Evolutionary conservation across 2,797 vertebrate genomes (phyloP).

Genomic region (Peromyscus aztecus): DNA sequence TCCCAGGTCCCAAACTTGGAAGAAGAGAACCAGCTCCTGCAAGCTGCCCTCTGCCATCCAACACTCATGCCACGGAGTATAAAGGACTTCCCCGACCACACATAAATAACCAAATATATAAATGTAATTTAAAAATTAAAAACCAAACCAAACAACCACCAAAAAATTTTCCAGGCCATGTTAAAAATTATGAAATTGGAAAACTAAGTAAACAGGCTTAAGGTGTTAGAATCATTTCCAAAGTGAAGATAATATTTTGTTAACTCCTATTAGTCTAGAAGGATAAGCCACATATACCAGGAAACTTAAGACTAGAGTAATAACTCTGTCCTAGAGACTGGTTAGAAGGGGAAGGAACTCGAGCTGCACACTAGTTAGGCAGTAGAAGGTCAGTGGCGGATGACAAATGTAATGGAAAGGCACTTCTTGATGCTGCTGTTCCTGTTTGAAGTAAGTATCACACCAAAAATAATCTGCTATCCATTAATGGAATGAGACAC

Average conservation of each 20-base stretch:
- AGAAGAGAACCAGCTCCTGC: background rate
- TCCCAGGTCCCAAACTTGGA: background rate
- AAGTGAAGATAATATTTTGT: conserved; percentile 27
- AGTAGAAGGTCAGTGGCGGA: background rate
- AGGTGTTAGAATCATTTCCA: conserved; percentile 36
- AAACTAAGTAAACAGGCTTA: background rate
- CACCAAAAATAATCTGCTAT: conserved; percentile 24
- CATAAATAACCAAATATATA: background rate
- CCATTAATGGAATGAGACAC: background rate
- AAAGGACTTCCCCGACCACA: background rate
- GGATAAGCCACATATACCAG: background rate
- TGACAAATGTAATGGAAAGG: background rate
- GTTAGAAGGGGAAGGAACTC: background rate
- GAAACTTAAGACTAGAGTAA: conserved; percentile 32
- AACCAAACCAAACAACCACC: background rate
- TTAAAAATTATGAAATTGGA: conserved; percentile 50
- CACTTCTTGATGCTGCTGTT: conserved; percentile 17
- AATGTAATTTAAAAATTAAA: background rate
- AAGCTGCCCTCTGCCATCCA: background rate
- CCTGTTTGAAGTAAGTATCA: conserved; percentile 31
- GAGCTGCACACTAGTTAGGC: conserved; percentile 16
- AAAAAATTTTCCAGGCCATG: conserved; percentile 35
- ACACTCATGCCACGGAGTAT: background rate
- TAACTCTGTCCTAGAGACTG: background rate
- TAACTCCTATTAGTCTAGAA: conserved; percentile 6